These are phyloP conservation scores for Daboia siamensis DNA, from an alignment of 2,113 vertebrate species.

Conservation along the genomic window DNA sequence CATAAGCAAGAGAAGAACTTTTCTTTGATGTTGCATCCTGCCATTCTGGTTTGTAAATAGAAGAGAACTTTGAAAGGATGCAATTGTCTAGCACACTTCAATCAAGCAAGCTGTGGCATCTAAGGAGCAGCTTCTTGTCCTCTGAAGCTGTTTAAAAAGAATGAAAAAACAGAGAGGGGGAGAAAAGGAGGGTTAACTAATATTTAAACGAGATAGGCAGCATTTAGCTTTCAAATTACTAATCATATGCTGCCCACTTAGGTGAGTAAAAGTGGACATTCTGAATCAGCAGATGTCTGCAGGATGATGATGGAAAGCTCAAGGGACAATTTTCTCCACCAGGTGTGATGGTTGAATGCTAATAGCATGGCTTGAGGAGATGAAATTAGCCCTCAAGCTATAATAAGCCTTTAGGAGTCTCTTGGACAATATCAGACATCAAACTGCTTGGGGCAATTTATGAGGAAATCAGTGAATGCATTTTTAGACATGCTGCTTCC, in stretches of 20 bases:
- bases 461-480: slow-evolving; percentile 42
- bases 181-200: slow-evolving; percentile 32
- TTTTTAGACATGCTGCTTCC: background rate
- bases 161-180: slow-evolving; percentile 40
- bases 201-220: slow-evolving; percentile 50
- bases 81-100: slow-evolving; percentile 62
- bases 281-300: slow-evolving; percentile 75
- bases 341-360: slow-evolving; percentile 45
- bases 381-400: slow-evolving; percentile 69
- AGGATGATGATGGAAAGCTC: slow-evolving; percentile 72
- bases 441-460: slow-evolving; percentile 47
- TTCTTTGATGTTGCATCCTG: slow-evolving; percentile 62
- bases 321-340: slow-evolving; percentile 32
- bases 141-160: slow-evolving; percentile 54
- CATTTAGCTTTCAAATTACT: slow-evolving; percentile 40
- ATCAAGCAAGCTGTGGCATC: slow-evolving; percentile 54
- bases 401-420: slow-evolving; percentile 63
- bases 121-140: slow-evolving; percentile 46
- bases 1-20: slow-evolving; percentile 69
- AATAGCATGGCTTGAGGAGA: slow-evolving; percentile 70
- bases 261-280: slow-evolving; percentile 75
- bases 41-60: slow-evolving; percentile 66
- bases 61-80: slow-evolving; percentile 59
- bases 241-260: slow-evolving; percentile 59
- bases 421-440: slow-evolving; percentile 53